Percentiles rank a stretch among this genome's conserved stretches.
Conservation (phyloP, 2,888 invertebrate genomes). For the Ashinkailepas kermadecensis region DNA sequence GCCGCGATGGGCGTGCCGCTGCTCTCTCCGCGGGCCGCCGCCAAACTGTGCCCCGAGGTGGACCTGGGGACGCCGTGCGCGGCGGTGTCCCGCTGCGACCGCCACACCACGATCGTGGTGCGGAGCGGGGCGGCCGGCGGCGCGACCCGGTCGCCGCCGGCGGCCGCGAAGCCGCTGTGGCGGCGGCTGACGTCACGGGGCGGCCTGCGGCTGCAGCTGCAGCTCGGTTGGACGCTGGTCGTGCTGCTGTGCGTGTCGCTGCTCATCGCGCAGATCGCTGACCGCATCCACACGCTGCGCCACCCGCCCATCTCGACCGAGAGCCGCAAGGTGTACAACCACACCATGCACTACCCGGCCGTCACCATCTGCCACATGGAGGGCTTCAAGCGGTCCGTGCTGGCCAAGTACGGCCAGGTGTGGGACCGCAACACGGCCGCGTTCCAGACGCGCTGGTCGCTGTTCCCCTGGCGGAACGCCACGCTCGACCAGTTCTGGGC, state of each 20-base stretch:
- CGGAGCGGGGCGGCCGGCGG: background rate
- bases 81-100: background rate
- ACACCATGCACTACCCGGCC: constrained; percentile 5
- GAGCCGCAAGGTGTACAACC: background rate
- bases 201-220: constrained; percentile 7
- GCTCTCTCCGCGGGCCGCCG: background rate
- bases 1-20: background rate
- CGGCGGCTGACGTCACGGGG: background rate
- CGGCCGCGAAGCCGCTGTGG: background rate
- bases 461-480: background rate
- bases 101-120: background rate
- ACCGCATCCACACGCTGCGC: background rate
- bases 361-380: constrained; percentile 14
- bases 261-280: background rate
- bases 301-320: constrained; percentile 8
- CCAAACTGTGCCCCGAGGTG: background rate
- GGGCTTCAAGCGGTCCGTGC: constrained; percentile 16
- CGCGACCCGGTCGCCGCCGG: background rate
- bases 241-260: background rate
- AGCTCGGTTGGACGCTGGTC: background rate
- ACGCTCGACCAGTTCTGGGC: constrained; percentile 4
- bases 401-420: background rate
- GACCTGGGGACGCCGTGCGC: background rate
- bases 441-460: background rate
- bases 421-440: background rate